These are phyloP conservation scores for Leptinotarsa haldemani DNA, from an alignment of 2,888 invertebrate species.

Conservation along the genomic window DNA sequence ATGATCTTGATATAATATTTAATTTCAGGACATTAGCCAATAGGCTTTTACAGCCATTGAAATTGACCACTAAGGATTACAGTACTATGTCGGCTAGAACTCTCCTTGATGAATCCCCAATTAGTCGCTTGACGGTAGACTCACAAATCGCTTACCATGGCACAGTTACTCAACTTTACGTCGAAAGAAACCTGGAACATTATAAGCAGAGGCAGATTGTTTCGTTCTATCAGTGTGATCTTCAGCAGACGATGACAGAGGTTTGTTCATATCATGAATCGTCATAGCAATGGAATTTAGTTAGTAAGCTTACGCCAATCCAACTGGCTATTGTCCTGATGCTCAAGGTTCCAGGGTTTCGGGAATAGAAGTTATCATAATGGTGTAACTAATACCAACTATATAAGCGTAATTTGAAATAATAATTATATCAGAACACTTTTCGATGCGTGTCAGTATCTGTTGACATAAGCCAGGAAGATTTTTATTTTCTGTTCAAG, in stretches of 20 bases:
- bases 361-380: too few relatives aligned
- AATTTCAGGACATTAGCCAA: not conserved
- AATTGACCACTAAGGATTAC: constrained; percentile 33
- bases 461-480: too few relatives aligned
- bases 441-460: too few relatives aligned
- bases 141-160: constrained; percentile 64
- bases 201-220: constrained; percentile 66
- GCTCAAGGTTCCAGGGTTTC: too few relatives aligned
- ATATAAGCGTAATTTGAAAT: too few relatives aligned
- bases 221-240: constrained; percentile 68
- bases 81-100: constrained; percentile 21
- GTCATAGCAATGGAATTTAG: not conserved
- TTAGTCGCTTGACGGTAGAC: constrained; percentile 35
- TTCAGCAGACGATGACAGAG: constrained; percentile 44
- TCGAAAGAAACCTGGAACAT: constrained; percentile 62
- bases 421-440: too few relatives aligned
- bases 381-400: too few relatives aligned
- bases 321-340: too few relatives aligned
- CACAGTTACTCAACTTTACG: constrained; percentile 63
- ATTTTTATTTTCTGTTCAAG: too few relatives aligned
- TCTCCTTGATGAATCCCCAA: constrained; percentile 31
- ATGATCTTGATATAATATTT: not conserved
- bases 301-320: too few relatives aligned
- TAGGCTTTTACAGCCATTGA: constrained; percentile 12
- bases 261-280: constrained; percentile 5